Evolutionary conservation across 2,888 invertebrate genomes (phyloP).

Genomic region (Drosophila rubida): DNA sequence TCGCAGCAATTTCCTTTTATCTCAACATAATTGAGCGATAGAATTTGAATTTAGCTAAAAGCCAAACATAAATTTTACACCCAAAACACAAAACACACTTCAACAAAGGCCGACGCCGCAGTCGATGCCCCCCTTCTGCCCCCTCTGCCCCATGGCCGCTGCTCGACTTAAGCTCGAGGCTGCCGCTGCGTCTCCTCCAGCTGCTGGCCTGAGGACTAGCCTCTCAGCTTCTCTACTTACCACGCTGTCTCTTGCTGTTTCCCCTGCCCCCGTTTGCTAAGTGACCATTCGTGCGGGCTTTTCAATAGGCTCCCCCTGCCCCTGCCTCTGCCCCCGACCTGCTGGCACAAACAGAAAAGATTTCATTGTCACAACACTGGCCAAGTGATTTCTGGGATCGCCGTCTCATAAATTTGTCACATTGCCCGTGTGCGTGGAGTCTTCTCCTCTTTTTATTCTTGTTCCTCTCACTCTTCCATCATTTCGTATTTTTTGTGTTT

Average conservation of each 20-base stretch:
- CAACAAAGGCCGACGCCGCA: slow-evolving; percentile 46
- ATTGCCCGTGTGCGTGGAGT: slow-evolving; percentile 54
- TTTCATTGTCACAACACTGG: slow-evolving; percentile 66
- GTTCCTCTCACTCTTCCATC: slow-evolving; percentile 5
- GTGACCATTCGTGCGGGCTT: slow-evolving; percentile 52
- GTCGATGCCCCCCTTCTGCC: slow-evolving; percentile 11
- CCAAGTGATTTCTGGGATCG: slow-evolving; percentile 43
- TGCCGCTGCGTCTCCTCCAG: slow-evolving; percentile 28
- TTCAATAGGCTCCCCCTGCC: slow-evolving; percentile 56
- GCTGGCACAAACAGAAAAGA: slow-evolving; percentile 13
- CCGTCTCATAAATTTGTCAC: slow-evolving; percentile 74
- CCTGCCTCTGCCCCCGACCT: not conserved
- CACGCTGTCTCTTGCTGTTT: not conserved
- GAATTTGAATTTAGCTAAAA: slow-evolving; percentile 83
- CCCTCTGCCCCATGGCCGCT: not conserved
- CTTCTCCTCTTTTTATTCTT: slow-evolving; percentile 7
- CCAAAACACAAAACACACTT: slow-evolving; percentile 69
- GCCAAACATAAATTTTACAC: slow-evolving; percentile 82
- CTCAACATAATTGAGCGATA: slow-evolving; percentile 84
- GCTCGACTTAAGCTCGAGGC: not conserved
- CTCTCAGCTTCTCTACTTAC: not conserved
- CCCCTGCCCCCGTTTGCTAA: slow-evolving; percentile 2
- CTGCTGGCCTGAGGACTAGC: slow-evolving; percentile 6
- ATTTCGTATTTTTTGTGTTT: too few species aligned
- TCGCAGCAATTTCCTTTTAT: slow-evolving; percentile 82